phyloP scores from a whole-genome alignment of 2,888 invertebrate genomes.

The Tenodera sinensis region DNA sequence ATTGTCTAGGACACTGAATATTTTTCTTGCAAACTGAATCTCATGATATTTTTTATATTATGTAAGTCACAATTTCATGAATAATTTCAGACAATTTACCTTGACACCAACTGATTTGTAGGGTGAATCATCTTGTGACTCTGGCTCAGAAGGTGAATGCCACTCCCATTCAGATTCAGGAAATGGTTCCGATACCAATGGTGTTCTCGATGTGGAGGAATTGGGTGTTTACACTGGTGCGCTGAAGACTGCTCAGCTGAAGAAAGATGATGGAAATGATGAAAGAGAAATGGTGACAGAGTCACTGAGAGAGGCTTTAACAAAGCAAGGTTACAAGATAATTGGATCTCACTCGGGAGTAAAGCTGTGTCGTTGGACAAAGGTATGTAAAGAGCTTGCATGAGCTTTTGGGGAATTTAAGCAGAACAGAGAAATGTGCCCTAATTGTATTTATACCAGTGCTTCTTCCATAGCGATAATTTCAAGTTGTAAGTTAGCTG shows the following conservation, averaged over 20 bases:
- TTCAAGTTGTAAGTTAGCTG: no score
- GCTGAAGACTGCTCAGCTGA: neutral
- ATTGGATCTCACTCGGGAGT: constrained; percentile 57
- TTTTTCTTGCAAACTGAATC: no score
- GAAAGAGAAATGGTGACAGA: constrained; percentile 53
- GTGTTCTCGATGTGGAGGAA: constrained; percentile 28
- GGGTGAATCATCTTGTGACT: constrained; percentile 16
- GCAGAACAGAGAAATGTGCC: no score
- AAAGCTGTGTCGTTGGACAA: constrained; percentile 58
- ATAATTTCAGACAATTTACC: no score
- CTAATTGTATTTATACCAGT: no score
- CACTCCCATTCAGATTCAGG: neutral
- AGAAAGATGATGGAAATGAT: neutral
- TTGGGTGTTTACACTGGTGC: constrained; percentile 18
- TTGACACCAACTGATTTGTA: neutral
- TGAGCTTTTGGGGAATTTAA: no score
- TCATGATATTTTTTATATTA: no score
- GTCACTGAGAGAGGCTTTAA: constrained; percentile 47
- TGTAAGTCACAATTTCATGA: no score
- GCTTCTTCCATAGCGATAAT: no score
- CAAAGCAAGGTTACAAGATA: constrained; percentile 56
- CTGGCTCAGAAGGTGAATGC: neutral
- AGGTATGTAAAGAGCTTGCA: constrained; percentile 40
- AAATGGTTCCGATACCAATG: constrained; percentile 17
- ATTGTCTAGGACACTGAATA: no score